Evolutionary conservation across 2,113 vertebrate species (phyloP).

Genomic region (Chelonoidis abingdonii): DNA sequence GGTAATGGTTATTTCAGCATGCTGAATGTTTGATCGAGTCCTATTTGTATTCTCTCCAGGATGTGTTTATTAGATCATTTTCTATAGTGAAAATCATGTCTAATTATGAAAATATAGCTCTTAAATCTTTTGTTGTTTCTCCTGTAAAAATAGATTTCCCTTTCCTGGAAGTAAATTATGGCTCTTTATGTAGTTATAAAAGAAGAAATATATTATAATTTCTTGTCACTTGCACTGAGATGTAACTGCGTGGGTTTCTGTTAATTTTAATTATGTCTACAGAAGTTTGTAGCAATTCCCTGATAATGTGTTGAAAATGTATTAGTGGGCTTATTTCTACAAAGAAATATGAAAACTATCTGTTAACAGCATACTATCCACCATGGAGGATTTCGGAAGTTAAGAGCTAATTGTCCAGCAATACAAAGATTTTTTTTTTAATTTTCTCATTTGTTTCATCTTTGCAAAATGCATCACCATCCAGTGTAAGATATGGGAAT

Average conservation of each 20-base stretch:
- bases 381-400: neutral
- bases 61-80: neutral
- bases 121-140: neutral
- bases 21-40: neutral
- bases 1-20: neutral
- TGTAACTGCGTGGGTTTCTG: accelerated
- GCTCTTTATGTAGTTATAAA: neutral
- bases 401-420: accelerated
- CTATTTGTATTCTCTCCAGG: neutral
- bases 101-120: neutral
- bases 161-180: neutral
- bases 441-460: neutral
- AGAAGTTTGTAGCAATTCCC: neutral
- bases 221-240: neutral
- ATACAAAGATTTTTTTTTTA: accelerated
- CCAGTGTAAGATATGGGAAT: accelerated
- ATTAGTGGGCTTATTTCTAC: neutral
- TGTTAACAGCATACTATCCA: accelerated
- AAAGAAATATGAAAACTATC: accelerated
- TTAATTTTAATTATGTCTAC: neutral
- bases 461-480: neutral
- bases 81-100: neutral
- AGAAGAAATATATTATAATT: accelerated
- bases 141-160: neutral
- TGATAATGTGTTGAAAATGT: neutral